A percentile compares a stretch with the other conserved stretches of the same genome.
phyloP scores from a whole-genome alignment of 2,797 vertebrate species.

The Echiichthys vipera region DNA sequence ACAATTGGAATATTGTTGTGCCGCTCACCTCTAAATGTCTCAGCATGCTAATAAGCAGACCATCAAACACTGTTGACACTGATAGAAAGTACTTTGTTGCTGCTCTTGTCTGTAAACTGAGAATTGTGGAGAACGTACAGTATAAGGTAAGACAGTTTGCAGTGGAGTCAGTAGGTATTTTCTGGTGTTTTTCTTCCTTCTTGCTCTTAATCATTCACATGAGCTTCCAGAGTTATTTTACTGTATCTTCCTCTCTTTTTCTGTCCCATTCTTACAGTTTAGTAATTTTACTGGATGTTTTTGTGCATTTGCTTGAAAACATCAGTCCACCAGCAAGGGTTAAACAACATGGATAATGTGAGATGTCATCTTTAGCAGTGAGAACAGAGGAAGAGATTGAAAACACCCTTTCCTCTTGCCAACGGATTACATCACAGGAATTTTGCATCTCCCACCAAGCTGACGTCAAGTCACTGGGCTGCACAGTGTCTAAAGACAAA shows the following conservation, averaged over 20 bases:
- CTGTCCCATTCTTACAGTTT: neutral
- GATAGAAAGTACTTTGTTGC: slow-evolving; percentile 25
- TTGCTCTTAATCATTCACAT: neutral
- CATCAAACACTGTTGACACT: slow-evolving; percentile 48
- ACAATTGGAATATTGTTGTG: slow-evolving; percentile 39
- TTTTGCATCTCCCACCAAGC: slow-evolving; percentile 21
- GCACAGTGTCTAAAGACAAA: neutral
- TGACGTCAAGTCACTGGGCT: slow-evolving; percentile 15
- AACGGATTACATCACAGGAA: slow-evolving; percentile 56
- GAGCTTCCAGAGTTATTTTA: slow-evolving; percentile 2
- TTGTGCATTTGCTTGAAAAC: slow-evolving; percentile 19
- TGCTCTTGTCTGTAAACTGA: slow-evolving; percentile 25
- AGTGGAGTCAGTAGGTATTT: slow-evolving; percentile 36
- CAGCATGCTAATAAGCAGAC: slow-evolving; percentile 46
- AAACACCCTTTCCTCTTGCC: slow-evolving; percentile 43
- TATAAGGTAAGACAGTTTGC: neutral
- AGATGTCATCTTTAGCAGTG: slow-evolving; percentile 18
- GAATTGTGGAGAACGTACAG: neutral
- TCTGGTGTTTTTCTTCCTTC: slow-evolving; percentile 8
- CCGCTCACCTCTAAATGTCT: slow-evolving; percentile 26
- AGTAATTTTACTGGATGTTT: neutral
- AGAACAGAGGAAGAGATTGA: slow-evolving; percentile 29
- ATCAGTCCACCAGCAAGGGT: slow-evolving; percentile 12
- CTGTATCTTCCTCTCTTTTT: neutral
- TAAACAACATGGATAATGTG: slow-evolving; percentile 20